Evolutionary conservation across 2,113 vertebrate species (phyloP).

Genomic region (Pica pica): DNA sequence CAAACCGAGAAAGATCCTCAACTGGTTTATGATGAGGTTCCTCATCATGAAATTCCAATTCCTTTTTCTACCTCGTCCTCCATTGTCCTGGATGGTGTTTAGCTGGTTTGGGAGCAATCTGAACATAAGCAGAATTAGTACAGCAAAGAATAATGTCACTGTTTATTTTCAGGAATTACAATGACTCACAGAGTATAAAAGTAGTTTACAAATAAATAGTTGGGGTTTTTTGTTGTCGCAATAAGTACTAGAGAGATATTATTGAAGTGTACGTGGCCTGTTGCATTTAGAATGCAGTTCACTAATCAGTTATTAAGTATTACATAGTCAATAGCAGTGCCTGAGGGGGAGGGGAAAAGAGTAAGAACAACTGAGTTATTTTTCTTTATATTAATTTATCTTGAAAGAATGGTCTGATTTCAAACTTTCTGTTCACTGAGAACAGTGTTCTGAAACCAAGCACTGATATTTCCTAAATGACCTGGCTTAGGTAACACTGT

Average conservation of each 20-base stretch:
- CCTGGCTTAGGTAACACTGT: background rate
- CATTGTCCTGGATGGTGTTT: background rate
- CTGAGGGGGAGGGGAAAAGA: background rate
- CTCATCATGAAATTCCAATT: background rate
- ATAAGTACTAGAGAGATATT: background rate
- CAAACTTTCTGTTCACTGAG: background rate
- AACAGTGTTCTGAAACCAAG: background rate
- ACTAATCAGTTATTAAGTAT: background rate
- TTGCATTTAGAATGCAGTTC: background rate
- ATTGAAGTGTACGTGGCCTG: background rate
- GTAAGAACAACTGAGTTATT: background rate
- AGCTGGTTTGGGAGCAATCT: background rate
- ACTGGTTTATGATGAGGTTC: rapidly evolving
- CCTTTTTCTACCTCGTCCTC: background rate
- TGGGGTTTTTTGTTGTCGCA: background rate
- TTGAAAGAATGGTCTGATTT: background rate
- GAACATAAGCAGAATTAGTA: background rate
- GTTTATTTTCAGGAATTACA: background rate
- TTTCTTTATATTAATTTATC: background rate
- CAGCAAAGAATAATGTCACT: background rate
- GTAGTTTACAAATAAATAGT: background rate
- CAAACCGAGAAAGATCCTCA: background rate
- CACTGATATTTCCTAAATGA: background rate
- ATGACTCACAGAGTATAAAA: background rate
- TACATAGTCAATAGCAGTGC: background rate